These are phyloP conservation scores for Fulmarus glacialis DNA, from an alignment of 2,113 vertebrate species.

Conservation along the genomic window DNA sequence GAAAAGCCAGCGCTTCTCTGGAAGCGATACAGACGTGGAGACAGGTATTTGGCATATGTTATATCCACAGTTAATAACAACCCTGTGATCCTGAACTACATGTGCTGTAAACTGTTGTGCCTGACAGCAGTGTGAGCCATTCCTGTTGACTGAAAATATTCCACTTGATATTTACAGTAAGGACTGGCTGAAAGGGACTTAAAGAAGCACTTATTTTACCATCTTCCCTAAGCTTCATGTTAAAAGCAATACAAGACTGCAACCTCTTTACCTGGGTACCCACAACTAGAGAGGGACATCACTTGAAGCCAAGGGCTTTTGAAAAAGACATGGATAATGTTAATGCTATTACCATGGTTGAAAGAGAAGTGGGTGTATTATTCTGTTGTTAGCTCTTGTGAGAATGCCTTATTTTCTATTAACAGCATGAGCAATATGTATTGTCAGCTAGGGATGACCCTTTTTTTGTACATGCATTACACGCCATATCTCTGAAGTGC, in stretches of 20 bases:
- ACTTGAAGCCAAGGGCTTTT: not conserved
- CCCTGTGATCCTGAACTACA: not conserved
- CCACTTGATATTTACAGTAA: not conserved
- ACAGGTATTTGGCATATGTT: not conserved
- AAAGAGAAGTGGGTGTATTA: not conserved
- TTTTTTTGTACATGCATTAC: not conserved
- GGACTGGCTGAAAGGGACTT: not conserved
- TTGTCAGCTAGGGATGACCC: not conserved
- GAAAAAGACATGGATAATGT: not conserved
- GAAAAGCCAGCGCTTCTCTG: not conserved
- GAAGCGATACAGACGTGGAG: not conserved
- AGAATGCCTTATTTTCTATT: not conserved
- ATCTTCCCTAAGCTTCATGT: not conserved
- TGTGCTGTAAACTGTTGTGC: not conserved
- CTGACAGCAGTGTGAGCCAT: not conserved
- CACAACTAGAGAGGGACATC: not conserved
- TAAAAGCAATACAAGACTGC: not conserved
- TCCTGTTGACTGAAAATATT: constrained; percentile 35
- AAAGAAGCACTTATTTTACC: not conserved
- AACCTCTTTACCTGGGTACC: not conserved
- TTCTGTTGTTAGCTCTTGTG: constrained; percentile 2
- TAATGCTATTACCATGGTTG: not conserved
- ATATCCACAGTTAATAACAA: not conserved
- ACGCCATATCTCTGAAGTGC: not conserved
- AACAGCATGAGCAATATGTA: not conserved